Evolutionary conservation across 2,797 vertebrate genomes (phyloP), one percentile per base, ranked within the genome.

Genomic region (Phrynocephalus forsythii): DNA sequence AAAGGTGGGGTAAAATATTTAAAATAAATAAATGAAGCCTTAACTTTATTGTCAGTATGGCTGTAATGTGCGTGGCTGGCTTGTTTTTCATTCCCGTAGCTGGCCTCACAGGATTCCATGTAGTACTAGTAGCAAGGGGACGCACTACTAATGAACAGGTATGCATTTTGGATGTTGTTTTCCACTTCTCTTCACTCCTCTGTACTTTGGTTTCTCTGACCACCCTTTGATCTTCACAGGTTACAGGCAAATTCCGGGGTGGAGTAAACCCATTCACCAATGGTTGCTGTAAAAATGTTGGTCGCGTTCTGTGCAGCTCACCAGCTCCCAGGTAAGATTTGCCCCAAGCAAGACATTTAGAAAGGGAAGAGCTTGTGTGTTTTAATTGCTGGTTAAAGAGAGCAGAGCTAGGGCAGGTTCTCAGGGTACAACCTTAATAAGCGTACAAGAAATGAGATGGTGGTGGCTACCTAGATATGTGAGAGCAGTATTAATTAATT

Each of bases 71-170:
- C 81, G 98, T 99, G 85, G 97, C 98, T 28, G 98, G 99, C 87
- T 95, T 99, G 86, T 99, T 99, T 95, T 99, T 99, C 93, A 97
- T 99, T 91, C 99, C 99, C 28, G 99, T 99, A 0, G 98, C 98
- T 78, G 99, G 99, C 89, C 97, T 99, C 89, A 99, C 98, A 0
- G 99, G 99, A 82, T 99, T 99, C 95, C 99, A 99, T 4, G 97
- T 99, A 91, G 99, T 99, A 92, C 96, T 99, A 63, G 98, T 99
- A 95, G 97, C 98, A n/a, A 97, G 99, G 71, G 99, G 99, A 30
- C 97, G 99, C 80, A 99, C 99, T 86, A 99, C 99, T 87, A 99
- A 99, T 0, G 99, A 99, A 91, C 99, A 99, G 98, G 99, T 99
- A 92, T 0, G 48, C 1, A 0, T 52, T 28, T 3, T 22, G 3